Conservation (phyloP, 2,113 vertebrate genomes). For the Mohoua ochrocephala region DNA sequence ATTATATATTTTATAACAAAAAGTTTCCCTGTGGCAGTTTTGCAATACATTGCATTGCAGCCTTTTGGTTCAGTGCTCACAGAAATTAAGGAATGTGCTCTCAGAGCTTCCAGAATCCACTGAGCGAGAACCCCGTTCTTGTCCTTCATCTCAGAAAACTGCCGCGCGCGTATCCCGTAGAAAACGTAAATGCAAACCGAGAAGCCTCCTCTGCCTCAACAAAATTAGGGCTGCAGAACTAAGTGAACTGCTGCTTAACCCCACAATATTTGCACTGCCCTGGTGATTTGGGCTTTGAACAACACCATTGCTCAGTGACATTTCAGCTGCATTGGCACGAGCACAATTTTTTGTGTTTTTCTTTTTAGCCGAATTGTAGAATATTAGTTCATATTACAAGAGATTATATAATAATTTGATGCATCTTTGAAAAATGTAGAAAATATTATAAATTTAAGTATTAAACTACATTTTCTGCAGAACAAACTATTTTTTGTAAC, state of each 20-base stretch:
- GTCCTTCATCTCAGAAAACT: not conserved
- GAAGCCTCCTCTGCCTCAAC: not conserved
- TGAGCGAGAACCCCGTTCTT: not conserved
- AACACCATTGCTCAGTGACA: not conserved
- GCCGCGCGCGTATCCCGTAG: not conserved
- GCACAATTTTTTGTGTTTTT: not conserved
- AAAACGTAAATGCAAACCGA: not conserved
- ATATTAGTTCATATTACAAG: not conserved
- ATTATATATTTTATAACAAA: not conserved
- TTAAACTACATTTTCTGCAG: not conserved
- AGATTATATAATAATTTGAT: not conserved
- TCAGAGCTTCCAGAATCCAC: not conserved
- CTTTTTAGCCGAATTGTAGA: not conserved
- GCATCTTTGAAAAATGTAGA: not conserved
- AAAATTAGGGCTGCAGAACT: not conserved
- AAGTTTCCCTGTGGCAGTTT: not conserved
- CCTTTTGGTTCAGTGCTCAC: not conserved
- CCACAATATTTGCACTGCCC: not conserved
- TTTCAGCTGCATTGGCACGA: not conserved
- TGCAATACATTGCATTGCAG: not conserved
- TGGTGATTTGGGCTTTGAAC: not conserved
- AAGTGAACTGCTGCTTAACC: not conserved
- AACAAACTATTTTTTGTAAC: not conserved
- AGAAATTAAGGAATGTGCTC: not conserved
- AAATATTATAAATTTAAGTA: not conserved